Evolutionary conservation across 2,797 vertebrate genomes (phyloP).

Genomic region (Jordanella pulchra): DNA sequence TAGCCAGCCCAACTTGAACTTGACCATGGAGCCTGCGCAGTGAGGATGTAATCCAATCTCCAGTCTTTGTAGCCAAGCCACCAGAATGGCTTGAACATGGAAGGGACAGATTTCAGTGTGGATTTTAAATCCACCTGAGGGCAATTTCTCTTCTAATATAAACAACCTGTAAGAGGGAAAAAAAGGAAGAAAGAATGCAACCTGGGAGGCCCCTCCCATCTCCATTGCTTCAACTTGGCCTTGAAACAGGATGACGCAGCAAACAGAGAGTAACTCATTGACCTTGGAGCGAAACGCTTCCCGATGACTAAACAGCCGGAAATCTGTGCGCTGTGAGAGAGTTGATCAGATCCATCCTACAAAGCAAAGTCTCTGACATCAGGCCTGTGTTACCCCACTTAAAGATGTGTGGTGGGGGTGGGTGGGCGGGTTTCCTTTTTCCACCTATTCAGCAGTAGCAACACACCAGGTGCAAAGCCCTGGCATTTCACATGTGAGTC

Average conservation of each 20-base stretch:
- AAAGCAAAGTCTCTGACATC: conserved; percentile 42
- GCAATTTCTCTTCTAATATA: conserved; percentile 5
- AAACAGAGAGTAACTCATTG: conserved; percentile 61
- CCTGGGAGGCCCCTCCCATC: conserved; percentile 57
- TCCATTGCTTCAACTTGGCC: conserved; percentile 88
- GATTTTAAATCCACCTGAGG: neutral
- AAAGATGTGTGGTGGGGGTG: conserved; percentile 9
- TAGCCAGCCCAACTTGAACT: conserved; percentile 81
- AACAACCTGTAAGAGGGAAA: conserved; percentile 28
- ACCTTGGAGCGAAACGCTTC: conserved; percentile 66
- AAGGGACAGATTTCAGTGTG: conserved; percentile 11
- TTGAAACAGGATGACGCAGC: conserved; percentile 82
- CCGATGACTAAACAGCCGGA: conserved; percentile 59
- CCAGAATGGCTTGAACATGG: conserved; percentile 32
- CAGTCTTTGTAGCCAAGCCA: conserved; percentile 20
- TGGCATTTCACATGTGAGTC: conserved; percentile 47
- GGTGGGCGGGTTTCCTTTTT: conserved; percentile 41
- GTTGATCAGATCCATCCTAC: conserved; percentile 45
- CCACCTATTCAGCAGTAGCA: conserved; percentile 57
- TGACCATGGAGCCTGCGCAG: conserved; percentile 79
- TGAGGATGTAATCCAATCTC: conserved; percentile 59
- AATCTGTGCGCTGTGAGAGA: conserved; percentile 27
- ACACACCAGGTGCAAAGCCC: conserved; percentile 71
- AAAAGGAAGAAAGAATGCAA: neutral
- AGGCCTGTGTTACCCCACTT: conserved; percentile 50